Percentiles rank a stretch among this genome's conserved stretches.
These are phyloP conservation scores for Cephalopterus ornatus DNA, from an alignment of 2,113 vertebrate species.

Conservation along the genomic window DNA sequence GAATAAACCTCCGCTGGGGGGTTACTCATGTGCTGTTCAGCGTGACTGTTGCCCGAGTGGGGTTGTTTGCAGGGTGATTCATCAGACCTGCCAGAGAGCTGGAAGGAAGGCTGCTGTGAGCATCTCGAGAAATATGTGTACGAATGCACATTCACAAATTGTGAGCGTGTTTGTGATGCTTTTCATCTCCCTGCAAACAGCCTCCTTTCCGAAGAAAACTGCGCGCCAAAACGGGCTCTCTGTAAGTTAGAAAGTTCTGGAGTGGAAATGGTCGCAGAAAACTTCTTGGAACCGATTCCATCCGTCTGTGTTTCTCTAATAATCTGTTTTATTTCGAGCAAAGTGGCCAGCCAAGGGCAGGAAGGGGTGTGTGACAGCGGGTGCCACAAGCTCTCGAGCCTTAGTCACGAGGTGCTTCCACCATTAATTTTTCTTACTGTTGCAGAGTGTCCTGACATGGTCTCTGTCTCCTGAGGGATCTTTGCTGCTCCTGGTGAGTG, in stretches of 20 bases:
- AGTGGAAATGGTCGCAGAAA: not conserved
- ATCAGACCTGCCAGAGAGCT: not conserved
- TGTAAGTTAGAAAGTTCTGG: not conserved
- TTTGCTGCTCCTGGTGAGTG: not conserved
- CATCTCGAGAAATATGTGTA: not conserved
- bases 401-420: not conserved
- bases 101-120: not conserved
- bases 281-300: not conserved
- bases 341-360: not conserved
- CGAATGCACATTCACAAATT: not conserved
- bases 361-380: not conserved
- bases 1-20: slow-evolving; percentile 30
- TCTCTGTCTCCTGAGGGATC: not conserved
- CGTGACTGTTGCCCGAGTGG: slow-evolving; percentile 29
- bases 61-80: slow-evolving; percentile 32
- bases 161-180: not conserved
- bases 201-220: not conserved
- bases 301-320: not conserved
- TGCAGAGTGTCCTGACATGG: not conserved
- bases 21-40: slow-evolving; percentile 41
- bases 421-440: not conserved
- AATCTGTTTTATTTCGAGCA: not conserved
- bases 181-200: not conserved
- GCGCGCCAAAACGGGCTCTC: not conserved
- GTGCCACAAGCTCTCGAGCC: not conserved